Conservation (phyloP, 2,113 vertebrate genomes). For the Chaetura pelagica region DNA sequence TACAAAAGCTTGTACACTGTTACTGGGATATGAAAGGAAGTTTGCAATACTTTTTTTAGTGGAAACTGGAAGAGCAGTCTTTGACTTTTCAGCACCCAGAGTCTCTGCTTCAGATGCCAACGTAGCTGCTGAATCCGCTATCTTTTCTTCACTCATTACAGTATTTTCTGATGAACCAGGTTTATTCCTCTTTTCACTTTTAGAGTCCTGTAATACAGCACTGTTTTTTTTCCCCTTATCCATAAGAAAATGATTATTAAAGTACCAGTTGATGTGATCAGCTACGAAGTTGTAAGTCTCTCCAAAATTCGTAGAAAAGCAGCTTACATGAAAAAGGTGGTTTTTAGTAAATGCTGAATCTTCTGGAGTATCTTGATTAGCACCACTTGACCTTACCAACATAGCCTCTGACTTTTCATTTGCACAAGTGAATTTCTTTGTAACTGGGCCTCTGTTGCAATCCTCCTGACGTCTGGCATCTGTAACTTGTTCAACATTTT, state of each 20-base stretch:
- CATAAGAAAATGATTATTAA: slow-evolving; percentile 76
- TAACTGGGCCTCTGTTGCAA: slow-evolving; percentile 33
- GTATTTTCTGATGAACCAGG: not conserved
- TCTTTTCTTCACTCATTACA: not conserved
- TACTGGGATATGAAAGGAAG: slow-evolving; percentile 88
- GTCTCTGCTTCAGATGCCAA: not conserved
- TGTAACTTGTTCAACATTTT: slow-evolving; percentile 58
- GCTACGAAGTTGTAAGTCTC: slow-evolving; percentile 90
- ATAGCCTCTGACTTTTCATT: not conserved
- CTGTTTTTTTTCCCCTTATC: slow-evolving; percentile 65
- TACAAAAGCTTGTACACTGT: slow-evolving; percentile 92
- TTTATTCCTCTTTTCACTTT: slow-evolving; percentile 16
- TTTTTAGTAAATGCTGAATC: slow-evolving; percentile 60
- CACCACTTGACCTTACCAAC: not conserved
- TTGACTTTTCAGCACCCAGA: not conserved
- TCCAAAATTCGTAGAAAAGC: slow-evolving; percentile 85
- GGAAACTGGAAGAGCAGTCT: slow-evolving; percentile 60
- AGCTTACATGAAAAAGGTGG: slow-evolving; percentile 86
- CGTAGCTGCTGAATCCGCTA: not conserved
- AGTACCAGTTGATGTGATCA: slow-evolving; percentile 92
- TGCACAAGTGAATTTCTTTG: slow-evolving; percentile 43
- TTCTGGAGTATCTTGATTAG: slow-evolving; percentile 6
- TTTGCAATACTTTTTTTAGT: slow-evolving; percentile 87
- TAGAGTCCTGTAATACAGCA: slow-evolving; percentile 32
- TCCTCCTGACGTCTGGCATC: slow-evolving; percentile 62